Evolutionary conservation across 1,140 invertebrate species (phyloP).

Genomic region (Archivesica marissinica): DNA sequence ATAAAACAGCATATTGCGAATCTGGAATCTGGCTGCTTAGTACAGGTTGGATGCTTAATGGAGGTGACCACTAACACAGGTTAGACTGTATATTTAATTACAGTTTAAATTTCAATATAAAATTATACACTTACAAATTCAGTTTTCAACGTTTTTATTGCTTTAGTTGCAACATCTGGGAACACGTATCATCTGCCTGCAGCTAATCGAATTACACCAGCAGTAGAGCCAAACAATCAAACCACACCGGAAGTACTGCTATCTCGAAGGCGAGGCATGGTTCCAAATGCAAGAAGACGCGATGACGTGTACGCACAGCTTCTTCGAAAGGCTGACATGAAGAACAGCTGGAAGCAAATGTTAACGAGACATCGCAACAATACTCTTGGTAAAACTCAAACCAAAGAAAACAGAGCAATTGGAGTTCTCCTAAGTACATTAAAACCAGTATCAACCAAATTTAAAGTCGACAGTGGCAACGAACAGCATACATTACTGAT

Average conservation of each 20-base stretch:
- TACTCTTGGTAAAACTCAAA: not conserved
- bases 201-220: too few species aligned
- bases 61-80: too few species aligned
- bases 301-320: not conserved
- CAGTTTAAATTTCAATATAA: too few species aligned
- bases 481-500: not conserved
- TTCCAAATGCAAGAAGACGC: not conserved
- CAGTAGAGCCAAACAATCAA: too few species aligned
- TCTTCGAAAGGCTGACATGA: not conserved
- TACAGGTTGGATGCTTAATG: too few species aligned
- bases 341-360: not conserved
- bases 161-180: too few species aligned
- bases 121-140: too few species aligned
- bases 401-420: not conserved
- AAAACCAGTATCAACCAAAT: not conserved
- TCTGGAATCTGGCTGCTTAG: too few species aligned
- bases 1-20: too few species aligned
- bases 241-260: not conserved
- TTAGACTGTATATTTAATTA: too few species aligned
- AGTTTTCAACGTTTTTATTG: too few species aligned
- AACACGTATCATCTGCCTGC: too few species aligned
- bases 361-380: not conserved
- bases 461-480: not conserved
- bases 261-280: not conserved
- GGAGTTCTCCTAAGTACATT: not conserved